Conservation (phyloP, 2,113 vertebrate genomes). For the Stigmatopora argus region DNA sequence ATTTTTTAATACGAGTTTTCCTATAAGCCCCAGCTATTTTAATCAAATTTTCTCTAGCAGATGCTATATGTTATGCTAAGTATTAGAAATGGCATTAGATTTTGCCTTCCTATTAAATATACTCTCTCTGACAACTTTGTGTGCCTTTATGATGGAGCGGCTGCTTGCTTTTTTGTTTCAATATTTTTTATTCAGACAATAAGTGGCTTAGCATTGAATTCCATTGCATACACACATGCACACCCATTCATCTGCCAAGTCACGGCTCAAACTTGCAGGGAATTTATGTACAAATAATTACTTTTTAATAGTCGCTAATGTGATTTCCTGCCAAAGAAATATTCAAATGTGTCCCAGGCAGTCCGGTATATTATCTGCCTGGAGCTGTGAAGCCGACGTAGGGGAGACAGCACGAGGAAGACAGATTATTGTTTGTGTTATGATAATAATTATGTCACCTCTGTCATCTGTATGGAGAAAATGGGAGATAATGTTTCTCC, state of each 20-base stretch:
- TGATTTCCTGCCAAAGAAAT: constrained; percentile 81
- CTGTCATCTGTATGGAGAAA: constrained; percentile 62
- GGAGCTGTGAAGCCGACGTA: constrained; percentile 66
- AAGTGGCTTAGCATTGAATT: constrained; percentile 76
- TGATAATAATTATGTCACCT: constrained; percentile 73
- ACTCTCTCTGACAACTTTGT: constrained; percentile 56
- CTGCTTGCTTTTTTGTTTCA: constrained; percentile 58
- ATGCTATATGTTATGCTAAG: constrained; percentile 54
- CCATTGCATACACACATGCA: constrained; percentile 18
- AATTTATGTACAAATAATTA: constrained; percentile 74
- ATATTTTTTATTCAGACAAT: constrained; percentile 69
- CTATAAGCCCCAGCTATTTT: too few species aligned
- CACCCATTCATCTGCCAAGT: constrained; percentile 58
- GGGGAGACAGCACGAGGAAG: constrained; percentile 62
- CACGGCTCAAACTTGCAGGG: constrained; percentile 21
- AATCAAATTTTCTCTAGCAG: constrained; percentile 1
- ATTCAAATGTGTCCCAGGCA: constrained; percentile 79
- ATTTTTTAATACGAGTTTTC: too few species aligned
- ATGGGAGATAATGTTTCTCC: constrained; percentile 58
- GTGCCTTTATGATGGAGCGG: constrained; percentile 71
- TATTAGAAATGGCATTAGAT: constrained; percentile 70
- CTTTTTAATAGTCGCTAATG: constrained; percentile 81
- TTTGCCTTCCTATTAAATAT: constrained; percentile 65
- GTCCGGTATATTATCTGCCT: constrained; percentile 80
- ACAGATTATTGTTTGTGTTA: constrained; percentile 74